These are phyloP conservation scores for Lasioglossum lativentre DNA, from an alignment of 2,888 invertebrate genomes.

Conservation along the genomic window DNA sequence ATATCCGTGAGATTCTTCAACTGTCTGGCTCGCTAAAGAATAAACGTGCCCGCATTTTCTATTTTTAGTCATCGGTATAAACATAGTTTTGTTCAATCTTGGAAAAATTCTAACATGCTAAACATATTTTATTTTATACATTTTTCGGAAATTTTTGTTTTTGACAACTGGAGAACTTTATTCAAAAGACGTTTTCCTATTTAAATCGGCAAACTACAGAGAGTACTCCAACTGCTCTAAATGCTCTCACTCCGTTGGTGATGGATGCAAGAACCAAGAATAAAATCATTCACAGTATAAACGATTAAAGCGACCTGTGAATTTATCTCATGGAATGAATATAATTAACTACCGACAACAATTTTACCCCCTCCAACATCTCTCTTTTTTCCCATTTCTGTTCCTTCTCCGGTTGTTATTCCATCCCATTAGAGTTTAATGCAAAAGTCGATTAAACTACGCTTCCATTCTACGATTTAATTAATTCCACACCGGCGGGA, in stretches of 20 bases:
- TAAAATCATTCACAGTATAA: not conserved
- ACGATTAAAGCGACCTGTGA: not conserved
- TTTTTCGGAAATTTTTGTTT: not conserved
- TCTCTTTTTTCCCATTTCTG: not conserved
- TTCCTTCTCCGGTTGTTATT: conserved; percentile 11
- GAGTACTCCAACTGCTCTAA: not conserved
- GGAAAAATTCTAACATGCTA: not conserved
- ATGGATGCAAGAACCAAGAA: not conserved
- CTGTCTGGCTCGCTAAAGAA: not conserved
- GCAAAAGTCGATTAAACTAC: conserved; percentile 43
- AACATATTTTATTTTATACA: not conserved
- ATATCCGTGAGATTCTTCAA: conserved; percentile 14
- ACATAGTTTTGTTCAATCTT: not conserved
- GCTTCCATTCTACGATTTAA: conserved; percentile 27
- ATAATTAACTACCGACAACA: not conserved
- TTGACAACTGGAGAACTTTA: not conserved
- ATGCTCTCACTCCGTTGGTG: too few relatives aligned
- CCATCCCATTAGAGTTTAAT: conserved; percentile 36
- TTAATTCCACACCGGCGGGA: conserved; percentile 18
- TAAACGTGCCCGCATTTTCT: not conserved
- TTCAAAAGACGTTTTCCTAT: not conserved
- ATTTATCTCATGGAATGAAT: not conserved
- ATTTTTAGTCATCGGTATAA: not conserved
- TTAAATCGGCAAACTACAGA: not conserved
- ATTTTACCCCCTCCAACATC: not conserved